Base-by-base conservation (phyloP, 2,113 vertebrate species). In the Pyrgilauda ruficollis region DNA sequence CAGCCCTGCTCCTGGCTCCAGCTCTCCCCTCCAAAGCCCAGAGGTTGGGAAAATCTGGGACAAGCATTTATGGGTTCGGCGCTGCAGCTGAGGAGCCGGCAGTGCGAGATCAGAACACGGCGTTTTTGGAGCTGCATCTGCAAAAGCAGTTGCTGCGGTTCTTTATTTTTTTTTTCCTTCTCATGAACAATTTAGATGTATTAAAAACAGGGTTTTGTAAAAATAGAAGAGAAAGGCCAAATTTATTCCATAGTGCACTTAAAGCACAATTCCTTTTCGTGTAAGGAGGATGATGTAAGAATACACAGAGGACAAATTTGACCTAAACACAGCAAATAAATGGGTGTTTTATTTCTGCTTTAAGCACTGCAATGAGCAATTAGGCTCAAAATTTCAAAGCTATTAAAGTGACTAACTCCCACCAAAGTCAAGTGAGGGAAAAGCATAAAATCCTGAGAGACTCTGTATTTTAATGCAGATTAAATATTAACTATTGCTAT, bases 101-200 rank as follows among this genome's bases (percentile, higher is more conserved):
- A 35, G 56, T 1, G 19, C 7, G 24, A 52, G 56, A 92, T 58
- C 63, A 75, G 87, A 94, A 75, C 85, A 49, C 2, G 0, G 56
- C 2, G 22, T 33, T 88, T 80, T 7, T 46, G 43, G 56, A 93
- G 56, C 10, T 90, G 83, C 88, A 91, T 94, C 87, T 95, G 93
- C 86, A 89, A 97, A 95, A 96, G 95, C 77, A 87, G 87, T 89
- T 92, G 74, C 93, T 76, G 52, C 30, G 53, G 24, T 28, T 72
- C 17, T 49, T 35, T 17, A 31, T 30, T 31, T 58, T 5, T 21
- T 44, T 13, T 30, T 53, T 35, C 11, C 37, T 72, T 62, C 72
- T 50, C 13, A 10, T 7, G 47, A 81, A 67, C 35, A 27, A 68
- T 64, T 95, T 58, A 49, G 30, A 72, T 1, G 3, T 27, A 68